phyloP scores from a whole-genome alignment of 2,888 invertebrate species.

The Campopleginae sp. region DNA sequence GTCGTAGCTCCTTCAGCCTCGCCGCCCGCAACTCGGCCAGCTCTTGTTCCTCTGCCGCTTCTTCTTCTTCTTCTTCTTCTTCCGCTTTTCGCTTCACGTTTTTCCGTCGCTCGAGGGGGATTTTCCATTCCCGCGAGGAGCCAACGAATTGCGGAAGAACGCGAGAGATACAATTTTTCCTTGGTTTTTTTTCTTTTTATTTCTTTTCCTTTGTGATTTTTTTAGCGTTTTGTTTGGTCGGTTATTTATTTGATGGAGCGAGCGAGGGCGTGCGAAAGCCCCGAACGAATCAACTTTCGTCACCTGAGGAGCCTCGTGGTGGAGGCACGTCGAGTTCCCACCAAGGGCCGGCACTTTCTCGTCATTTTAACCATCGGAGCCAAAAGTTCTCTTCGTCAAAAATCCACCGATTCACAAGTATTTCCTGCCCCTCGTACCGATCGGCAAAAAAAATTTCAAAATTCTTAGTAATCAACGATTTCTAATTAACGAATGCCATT shows the following conservation, averaged over 20 bases:
- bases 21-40: neutral
- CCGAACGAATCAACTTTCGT: conserved; percentile 54
- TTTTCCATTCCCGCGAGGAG: conserved; percentile 61
- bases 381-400: conserved; percentile 5
- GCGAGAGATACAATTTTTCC: conserved; percentile 1
- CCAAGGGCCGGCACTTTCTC: conserved; percentile 39
- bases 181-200: neutral
- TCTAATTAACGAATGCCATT: neutral
- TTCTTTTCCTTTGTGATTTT: neutral
- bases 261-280: conserved; percentile 4
- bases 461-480: neutral
- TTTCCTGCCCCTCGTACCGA: neutral
- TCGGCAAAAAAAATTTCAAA: neutral
- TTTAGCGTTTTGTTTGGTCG: neutral
- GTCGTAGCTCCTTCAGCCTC: neutral
- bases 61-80: conserved; percentile 36
- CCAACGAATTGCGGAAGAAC: conserved; percentile 16
- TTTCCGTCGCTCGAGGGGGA: conserved; percentile 52
- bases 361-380: conserved; percentile 37
- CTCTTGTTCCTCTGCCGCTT: conserved; percentile 18
- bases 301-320: conserved; percentile 42
- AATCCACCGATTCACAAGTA: neutral
- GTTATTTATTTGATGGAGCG: conserved; percentile 12
- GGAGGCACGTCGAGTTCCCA: conserved; percentile 26
- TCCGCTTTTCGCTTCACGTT: conserved; percentile 53